These are phyloP conservation scores for Nyctereutes procyonoides DNA, from an alignment of 2,113 vertebrate species.

Conservation along the genomic window DNA sequence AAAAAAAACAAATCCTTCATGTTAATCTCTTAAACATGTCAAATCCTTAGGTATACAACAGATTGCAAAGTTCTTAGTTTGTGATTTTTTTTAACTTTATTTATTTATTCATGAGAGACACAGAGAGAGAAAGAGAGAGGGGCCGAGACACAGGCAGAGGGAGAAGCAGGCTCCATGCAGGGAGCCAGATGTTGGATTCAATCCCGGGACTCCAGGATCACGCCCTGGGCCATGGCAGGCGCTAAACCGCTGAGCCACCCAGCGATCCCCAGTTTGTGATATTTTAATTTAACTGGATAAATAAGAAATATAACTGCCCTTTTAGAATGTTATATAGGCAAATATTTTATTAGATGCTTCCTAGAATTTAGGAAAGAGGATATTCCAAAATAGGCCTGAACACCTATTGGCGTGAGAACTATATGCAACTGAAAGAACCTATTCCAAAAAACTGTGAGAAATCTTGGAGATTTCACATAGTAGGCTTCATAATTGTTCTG, in stretches of 20 bases:
- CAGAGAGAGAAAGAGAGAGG: no score
- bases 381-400: background rate
- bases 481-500: background rate
- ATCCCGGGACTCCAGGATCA: no score
- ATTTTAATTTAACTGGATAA: slow-evolving; percentile 21
- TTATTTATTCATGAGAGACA: no score
- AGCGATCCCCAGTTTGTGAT: background rate
- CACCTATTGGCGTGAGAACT: background rate
- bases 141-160: no score
- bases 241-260: no score
- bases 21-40: background rate
- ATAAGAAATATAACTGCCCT: slow-evolving; percentile 26
- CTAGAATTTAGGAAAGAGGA: background rate
- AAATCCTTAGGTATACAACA: background rate
- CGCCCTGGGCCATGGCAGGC: no score
- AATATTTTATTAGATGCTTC: slow-evolving; percentile 32
- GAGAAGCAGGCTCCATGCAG: no score
- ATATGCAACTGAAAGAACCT: background rate
- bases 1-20: background rate
- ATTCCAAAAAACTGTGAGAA: background rate
- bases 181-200: no score
- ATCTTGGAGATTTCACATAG: background rate
- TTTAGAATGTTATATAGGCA: background rate
- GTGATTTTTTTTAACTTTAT: background rate
- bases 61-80: background rate